Percentiles rank a stretch among this genome's conserved stretches.
These are phyloP conservation scores for Sesamia inferens DNA, from an alignment of 2,888 invertebrate species.

Conservation along the genomic window DNA sequence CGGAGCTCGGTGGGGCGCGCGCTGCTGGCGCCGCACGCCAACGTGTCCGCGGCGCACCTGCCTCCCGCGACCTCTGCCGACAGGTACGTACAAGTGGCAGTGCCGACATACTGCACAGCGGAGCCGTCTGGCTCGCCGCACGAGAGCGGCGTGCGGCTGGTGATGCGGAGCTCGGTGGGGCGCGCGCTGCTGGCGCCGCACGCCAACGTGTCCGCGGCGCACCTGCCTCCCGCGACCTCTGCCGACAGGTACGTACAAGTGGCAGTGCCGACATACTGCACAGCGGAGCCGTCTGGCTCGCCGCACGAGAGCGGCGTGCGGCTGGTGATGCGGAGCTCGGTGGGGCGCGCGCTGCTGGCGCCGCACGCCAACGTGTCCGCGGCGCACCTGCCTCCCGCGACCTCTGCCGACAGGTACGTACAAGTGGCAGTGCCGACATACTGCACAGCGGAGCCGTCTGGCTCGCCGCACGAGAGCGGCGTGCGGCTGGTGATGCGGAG, in stretches of 20 bases:
- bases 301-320: constrained; percentile 72
- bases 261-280: constrained; percentile 80
- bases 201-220: constrained; percentile 75
- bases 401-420: constrained; percentile 72
- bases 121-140: constrained; percentile 73
- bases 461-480: constrained; percentile 70
- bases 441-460: constrained; percentile 80
- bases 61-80: constrained; percentile 63
- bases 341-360: constrained; percentile 73
- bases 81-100: constrained; percentile 80
- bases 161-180: constrained; percentile 68
- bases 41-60: constrained; percentile 70
- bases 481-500: constrained; percentile 77
- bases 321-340: constrained; percentile 73
- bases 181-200: constrained; percentile 78
- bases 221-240: constrained; percentile 59
- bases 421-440: constrained; percentile 81
- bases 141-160: constrained; percentile 74
- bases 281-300: constrained; percentile 75
- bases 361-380: constrained; percentile 78
- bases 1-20: constrained; percentile 68
- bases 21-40: constrained; percentile 79
- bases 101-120: constrained; percentile 82
- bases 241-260: constrained; percentile 80
- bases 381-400: constrained; percentile 65